Evolutionary conservation across 2,888 invertebrate species (phyloP), one percentile per base, ranked within the genome.

Genomic region (Hirtodrosophila trivittata): DNA sequence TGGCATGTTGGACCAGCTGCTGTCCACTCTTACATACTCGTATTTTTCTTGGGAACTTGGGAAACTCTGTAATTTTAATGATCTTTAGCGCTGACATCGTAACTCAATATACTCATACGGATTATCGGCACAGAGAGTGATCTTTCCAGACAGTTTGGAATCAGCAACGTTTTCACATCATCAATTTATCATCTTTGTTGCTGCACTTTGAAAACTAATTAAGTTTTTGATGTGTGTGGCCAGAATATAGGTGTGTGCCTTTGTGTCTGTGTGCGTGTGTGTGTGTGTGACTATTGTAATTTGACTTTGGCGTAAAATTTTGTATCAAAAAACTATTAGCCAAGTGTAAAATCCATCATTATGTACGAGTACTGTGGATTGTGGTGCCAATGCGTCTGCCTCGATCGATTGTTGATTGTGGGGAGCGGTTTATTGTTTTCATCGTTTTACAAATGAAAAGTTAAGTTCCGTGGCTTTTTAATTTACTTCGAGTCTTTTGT

Each of bases 261-360:
- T 30, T 45, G 63, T 32, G 45, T 42, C 50, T 55, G 46, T 39
- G 66, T 35, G 38, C 45, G 51, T 55, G 62, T 46, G 54, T 38
- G 45, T 72, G 47, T 59, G 28, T 60, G 35, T 46, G 41, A 54
- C 81, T 70, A 77, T 80, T 81, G 78, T 81, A 69, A 75, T 67
- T 68, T 66, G 72, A 55, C 66, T 80, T 63, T 69, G 75, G 80
- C 81, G 84, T 82, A 66, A 82, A 86, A 82, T 82, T 86, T 75
- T 80, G 65, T 81, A 86, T 82, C 66, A 82, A 86, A 81, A 85
- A 82, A 86, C 86, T 83, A 78, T 84, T 78, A 78, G 77, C 77
- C 65, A 78, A 78, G 77, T 84, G 81, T 77, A 55, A 69, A 78
- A 57, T 45, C 47, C 56, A 84, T 77, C 65, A 74, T 80, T 77